Percentiles rank a stretch among this genome's conserved stretches.
Evolutionary conservation across 2,888 invertebrate genomes (phyloP).

Genomic region (Poecilus cupreus): DNA sequence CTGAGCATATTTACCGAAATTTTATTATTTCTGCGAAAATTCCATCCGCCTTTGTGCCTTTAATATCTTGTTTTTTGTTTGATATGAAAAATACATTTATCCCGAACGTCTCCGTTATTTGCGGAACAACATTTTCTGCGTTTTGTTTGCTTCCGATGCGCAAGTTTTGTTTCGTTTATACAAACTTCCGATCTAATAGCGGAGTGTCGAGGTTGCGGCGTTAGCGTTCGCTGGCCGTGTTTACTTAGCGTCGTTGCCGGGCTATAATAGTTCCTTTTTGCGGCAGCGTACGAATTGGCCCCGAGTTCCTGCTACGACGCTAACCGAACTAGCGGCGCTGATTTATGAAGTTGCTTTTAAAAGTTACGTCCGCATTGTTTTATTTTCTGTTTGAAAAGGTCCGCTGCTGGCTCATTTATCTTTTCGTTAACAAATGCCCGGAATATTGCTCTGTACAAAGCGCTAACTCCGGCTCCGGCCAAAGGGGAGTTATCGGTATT

Average conservation of each 20-base stretch:
- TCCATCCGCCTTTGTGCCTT: not conserved
- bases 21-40: not conserved
- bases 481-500: slow-evolving; percentile 14
- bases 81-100: slow-evolving; percentile 7
- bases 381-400: slow-evolving; percentile 58
- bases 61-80: slow-evolving; percentile 5
- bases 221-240: slow-evolving; percentile 9
- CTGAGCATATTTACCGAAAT: not conserved
- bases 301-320: slow-evolving; percentile 9
- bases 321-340: slow-evolving; percentile 42
- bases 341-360: slow-evolving; percentile 59
- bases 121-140: slow-evolving; percentile 20
- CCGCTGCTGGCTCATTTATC: slow-evolving; percentile 53
- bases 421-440: slow-evolving; percentile 54
- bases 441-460: slow-evolving; percentile 45
- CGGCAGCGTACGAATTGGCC: slow-evolving; percentile 46
- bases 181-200: slow-evolving; percentile 38
- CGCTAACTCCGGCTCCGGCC: not conserved
- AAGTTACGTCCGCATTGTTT: slow-evolving; percentile 58
- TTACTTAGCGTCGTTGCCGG: slow-evolving; percentile 26
- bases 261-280: slow-evolving; percentile 47
- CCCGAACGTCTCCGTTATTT: slow-evolving; percentile 6
- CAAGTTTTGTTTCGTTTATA: slow-evolving; percentile 39
- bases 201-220: not conserved
- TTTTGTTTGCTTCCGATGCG: slow-evolving; percentile 37